phyloP scores from a whole-genome alignment of 1,140 invertebrate species.

The Dinoponera quadriceps region DNA sequence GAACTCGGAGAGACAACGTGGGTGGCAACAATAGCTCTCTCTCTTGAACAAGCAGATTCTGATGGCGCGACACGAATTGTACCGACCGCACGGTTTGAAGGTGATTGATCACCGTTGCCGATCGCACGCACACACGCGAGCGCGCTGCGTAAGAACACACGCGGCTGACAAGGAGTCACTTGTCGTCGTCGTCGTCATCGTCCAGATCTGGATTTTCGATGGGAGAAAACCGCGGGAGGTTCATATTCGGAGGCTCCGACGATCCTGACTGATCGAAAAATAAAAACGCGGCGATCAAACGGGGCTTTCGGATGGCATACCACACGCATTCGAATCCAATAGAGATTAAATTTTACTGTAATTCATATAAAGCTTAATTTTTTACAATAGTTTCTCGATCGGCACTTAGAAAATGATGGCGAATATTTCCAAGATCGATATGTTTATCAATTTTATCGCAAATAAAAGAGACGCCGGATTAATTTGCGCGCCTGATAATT shows the following conservation, averaged over 20 bases:
- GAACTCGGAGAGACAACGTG: constrained; percentile 73
- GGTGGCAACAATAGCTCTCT: constrained; percentile 81
- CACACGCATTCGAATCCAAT: constrained; percentile 6
- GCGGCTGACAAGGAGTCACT: constrained; percentile 67
- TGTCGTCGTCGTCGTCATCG: constrained; percentile 57
- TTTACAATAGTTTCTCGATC: too few species aligned
- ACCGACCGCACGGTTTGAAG: constrained; percentile 69
- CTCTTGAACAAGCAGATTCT: constrained; percentile 71
- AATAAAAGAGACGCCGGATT: too few species aligned
- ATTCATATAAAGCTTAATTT: constrained; percentile 26
- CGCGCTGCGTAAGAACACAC: constrained; percentile 54
- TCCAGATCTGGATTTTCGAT: constrained; percentile 72
- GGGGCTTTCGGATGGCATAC: constrained; percentile 4
- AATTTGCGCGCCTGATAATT: too few species aligned
- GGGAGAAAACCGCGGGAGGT: constrained; percentile 67
- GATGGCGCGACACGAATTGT: constrained; percentile 76
- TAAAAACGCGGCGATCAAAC: constrained; percentile 27
- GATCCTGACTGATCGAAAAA: constrained; percentile 69
- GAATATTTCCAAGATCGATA: too few species aligned
- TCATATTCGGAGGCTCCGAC: constrained; percentile 50
- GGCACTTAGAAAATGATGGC: too few species aligned
- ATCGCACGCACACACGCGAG: constrained; percentile 67
- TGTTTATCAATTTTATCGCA: too few species aligned
- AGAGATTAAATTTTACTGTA: constrained; percentile 35
- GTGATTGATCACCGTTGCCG: constrained; percentile 75